Conservation (phyloP, 1,140 invertebrate species). For the Teleogryllus occipitalis region DNA sequence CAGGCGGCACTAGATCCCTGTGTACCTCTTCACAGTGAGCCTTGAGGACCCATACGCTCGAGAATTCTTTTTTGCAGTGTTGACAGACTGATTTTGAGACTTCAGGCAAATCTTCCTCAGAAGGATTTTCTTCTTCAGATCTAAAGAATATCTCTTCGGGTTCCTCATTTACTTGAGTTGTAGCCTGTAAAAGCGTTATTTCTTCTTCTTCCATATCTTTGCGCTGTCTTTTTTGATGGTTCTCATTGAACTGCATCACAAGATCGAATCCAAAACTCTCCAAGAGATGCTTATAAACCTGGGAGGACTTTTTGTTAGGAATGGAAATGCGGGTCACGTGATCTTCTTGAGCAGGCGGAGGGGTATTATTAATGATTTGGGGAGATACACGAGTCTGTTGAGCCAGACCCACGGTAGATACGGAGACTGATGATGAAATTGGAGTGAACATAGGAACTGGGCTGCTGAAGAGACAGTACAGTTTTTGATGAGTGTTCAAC, state of each 20-base stretch:
- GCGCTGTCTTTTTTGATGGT: slow-evolving; percentile 60
- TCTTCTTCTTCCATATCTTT: slow-evolving; percentile 24
- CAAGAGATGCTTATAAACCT: slow-evolving; percentile 82
- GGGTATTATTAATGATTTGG: slow-evolving; percentile 28
- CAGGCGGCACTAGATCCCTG: slow-evolving; percentile 78
- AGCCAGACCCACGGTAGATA: slow-evolving; percentile 12
- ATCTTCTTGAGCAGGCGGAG: slow-evolving; percentile 26
- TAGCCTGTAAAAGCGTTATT: neutral
- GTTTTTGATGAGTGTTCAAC: slow-evolving; percentile 70
- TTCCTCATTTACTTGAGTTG: neutral
- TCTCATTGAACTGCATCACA: slow-evolving; percentile 94
- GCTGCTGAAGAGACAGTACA: slow-evolving; percentile 68
- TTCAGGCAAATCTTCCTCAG: slow-evolving; percentile 43
- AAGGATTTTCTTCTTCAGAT: neutral
- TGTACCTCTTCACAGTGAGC: slow-evolving; percentile 93
- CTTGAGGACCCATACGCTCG: slow-evolving; percentile 91
- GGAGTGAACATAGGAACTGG: slow-evolving; percentile 50
- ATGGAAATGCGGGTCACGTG: slow-evolving; percentile 26
- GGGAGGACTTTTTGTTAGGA: slow-evolving; percentile 59
- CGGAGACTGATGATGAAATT: slow-evolving; percentile 32
- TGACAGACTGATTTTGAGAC: slow-evolving; percentile 65
- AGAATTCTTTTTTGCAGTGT: slow-evolving; percentile 88
- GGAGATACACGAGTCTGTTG: slow-evolving; percentile 26
- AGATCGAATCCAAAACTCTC: slow-evolving; percentile 92
- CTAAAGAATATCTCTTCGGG: neutral